Evolutionary conservation across 64 coral and sea anemone species (phyloP).

Genomic region (Pocillopora verrucosa): DNA sequence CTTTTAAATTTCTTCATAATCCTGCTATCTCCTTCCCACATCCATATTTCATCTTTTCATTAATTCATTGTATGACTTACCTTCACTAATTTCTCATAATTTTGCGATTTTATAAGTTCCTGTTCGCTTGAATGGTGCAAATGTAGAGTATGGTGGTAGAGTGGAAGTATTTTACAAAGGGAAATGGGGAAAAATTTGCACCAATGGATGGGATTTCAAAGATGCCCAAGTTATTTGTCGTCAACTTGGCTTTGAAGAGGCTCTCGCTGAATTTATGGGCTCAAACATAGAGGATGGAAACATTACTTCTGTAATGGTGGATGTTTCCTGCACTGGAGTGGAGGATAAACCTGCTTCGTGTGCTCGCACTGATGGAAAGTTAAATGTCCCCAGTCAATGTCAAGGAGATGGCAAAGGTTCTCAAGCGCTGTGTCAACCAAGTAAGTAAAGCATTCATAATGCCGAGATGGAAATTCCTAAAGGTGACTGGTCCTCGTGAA

Average conservation of each 20-base stretch:
- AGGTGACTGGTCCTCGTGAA: no score
- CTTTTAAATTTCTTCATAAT: no score
- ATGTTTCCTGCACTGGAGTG: not conserved
- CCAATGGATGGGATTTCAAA: not conserved
- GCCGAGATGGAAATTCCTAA: no score
- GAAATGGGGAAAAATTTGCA: not conserved
- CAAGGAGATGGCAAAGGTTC: not conserved
- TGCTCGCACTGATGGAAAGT: not conserved
- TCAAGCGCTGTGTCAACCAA: not conserved
- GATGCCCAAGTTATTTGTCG: not conserved
- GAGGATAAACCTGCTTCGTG: not conserved
- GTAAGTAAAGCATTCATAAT: no score
- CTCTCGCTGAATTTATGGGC: not conserved
- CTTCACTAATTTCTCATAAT: no score
- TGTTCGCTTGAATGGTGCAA: not conserved
- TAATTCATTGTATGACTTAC: no score
- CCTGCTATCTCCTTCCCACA: no score
- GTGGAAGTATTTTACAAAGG: not conserved
- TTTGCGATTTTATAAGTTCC: not conserved
- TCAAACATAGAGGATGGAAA: not conserved
- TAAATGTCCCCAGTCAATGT: not conserved
- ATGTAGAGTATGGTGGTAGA: not conserved
- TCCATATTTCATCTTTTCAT: no score
- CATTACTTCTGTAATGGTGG: not conserved
- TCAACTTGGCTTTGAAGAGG: not conserved